A percentile compares a stretch with the other conserved stretches of the same genome.
Conservation (phyloP, 2,888 invertebrate genomes). For the Amorpha juglandis region DNA sequence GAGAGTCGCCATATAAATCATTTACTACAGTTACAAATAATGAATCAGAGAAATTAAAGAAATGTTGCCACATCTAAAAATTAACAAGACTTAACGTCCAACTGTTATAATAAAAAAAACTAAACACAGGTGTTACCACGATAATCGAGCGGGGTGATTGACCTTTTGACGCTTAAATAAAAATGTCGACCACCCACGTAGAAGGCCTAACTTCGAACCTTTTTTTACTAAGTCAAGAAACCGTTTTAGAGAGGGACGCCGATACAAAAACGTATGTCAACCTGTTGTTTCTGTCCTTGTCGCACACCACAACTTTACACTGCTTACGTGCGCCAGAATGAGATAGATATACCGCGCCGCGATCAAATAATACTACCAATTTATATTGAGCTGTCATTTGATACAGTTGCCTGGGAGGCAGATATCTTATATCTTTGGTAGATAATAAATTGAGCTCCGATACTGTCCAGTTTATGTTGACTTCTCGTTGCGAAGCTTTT, state of each 20-base stretch:
- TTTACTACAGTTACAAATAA: constrained; percentile 16
- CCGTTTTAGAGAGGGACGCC: constrained; percentile 25
- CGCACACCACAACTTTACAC: constrained; percentile 31
- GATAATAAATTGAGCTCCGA: constrained; percentile 28
- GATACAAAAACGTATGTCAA: constrained; percentile 21
- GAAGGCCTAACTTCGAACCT: constrained; percentile 37
- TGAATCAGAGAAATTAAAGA: constrained; percentile 17
- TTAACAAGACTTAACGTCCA: constrained; percentile 42
- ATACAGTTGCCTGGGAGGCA: constrained; percentile 32
- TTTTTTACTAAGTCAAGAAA: constrained; percentile 28
- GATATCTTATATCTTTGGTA: constrained; percentile 30
- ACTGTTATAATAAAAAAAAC: constrained; percentile 53
- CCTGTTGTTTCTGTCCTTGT: constrained; percentile 29
- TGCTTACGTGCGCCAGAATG: constrained; percentile 31
- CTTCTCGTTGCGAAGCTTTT: constrained; percentile 26
- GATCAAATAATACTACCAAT: constrained; percentile 42
- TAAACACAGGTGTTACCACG: constrained; percentile 60
- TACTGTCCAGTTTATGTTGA: constrained; percentile 25
- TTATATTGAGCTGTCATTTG: constrained; percentile 41
- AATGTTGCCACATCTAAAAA: constrained; percentile 27
- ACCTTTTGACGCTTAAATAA: constrained; percentile 75
- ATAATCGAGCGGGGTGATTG: constrained; percentile 66
- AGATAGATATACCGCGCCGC: constrained; percentile 37
- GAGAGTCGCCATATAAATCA: not conserved
- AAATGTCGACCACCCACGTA: constrained; percentile 77